Evolutionary conservation across 64 coral and sea anemone genomes (phyloP), one percentile per base, ranked within the genome.

Genomic region (Montipora foliosa): DNA sequence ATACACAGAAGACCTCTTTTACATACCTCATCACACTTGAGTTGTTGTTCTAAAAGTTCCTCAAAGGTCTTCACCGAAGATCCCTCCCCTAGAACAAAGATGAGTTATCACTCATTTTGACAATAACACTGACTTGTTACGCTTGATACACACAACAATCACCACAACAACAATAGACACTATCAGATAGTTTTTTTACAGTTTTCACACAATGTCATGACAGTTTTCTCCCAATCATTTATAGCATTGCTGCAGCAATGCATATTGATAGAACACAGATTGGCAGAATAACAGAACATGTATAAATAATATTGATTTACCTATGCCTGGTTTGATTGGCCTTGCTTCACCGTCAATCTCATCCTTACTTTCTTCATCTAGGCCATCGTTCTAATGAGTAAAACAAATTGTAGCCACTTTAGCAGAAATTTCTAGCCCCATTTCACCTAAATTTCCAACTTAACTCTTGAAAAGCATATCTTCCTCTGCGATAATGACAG

Each of bases 11-110:
- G 50, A 12, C 20, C 1, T 66, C 6, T 37, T 15, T 47, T 2
- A 74, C 92, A 20, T 60, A 93, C 91, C 79, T 93, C 70, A 60
- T 96, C 92, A 75, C 76, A 82, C 85, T 88, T 83, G 11, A 97
- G 60, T 78, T 97, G 80, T 62, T 89, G 80, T 51, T 97, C 95
- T 11, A 97, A 76, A 53, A 97, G 93, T 75, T 94, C 89, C 59
- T 97, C 95, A 92, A 97, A 97, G 44, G 92, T 93, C 47, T 61
- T 89, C 8, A 57, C 51, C 5, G 24, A 45, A 13, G 72, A 89
- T 59, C 16, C 57, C 6, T 74, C 74, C 75, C 72, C 87, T 89
- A 20, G 19, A 20, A 8, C 2, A 44, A 75, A 64, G 11, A 11
- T 4, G 2, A 12, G 5, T 10, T 55, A 12, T 64, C 61, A 64